Evolutionary conservation across 2,888 invertebrate genomes (phyloP).

Genomic region (Aquatica leii): DNA sequence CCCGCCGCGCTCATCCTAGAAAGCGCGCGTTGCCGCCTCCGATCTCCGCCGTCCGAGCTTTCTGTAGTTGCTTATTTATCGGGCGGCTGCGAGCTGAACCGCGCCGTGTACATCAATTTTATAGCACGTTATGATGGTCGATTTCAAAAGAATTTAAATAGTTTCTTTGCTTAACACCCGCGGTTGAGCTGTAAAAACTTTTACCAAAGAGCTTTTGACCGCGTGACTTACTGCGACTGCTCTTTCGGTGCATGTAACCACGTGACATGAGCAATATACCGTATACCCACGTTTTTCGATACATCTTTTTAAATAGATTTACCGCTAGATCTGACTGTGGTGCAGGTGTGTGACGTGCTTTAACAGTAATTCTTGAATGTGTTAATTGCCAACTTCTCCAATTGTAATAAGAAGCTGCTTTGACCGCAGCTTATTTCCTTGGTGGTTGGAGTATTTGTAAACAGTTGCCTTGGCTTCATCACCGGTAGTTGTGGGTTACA

Average conservation of each 20-base stretch:
- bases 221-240: conserved; percentile 37
- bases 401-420: conserved; percentile 32
- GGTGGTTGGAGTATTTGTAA: conserved; percentile 44
- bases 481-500: conserved; percentile 63
- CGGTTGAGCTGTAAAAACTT: conserved; percentile 27
- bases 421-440: conserved; percentile 44
- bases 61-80: conserved; percentile 62
- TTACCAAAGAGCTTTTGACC: conserved; percentile 25
- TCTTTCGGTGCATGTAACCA: conserved; percentile 50
- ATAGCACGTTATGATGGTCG: conserved; percentile 43
- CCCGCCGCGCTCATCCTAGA: conserved; percentile 60
- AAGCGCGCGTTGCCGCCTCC: conserved; percentile 60
- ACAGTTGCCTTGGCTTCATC: conserved; percentile 61
- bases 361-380: conserved; percentile 35
- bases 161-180: conserved; percentile 19
- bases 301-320: conserved; percentile 33
- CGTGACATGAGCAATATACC: conserved; percentile 59
- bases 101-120: conserved; percentile 52
- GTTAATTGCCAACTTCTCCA: conserved; percentile 29
- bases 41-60: conserved; percentile 57
- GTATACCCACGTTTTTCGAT: conserved; percentile 49
- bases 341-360: conserved; percentile 42
- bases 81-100: conserved; percentile 59
- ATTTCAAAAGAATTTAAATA: conserved; percentile 19
- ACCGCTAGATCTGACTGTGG: conserved; percentile 34